A percentile compares a stretch with the other conserved stretches of the same genome.
phyloP scores from a whole-genome alignment of 2,888 invertebrate species.

The Habroteleia sp. region DNA sequence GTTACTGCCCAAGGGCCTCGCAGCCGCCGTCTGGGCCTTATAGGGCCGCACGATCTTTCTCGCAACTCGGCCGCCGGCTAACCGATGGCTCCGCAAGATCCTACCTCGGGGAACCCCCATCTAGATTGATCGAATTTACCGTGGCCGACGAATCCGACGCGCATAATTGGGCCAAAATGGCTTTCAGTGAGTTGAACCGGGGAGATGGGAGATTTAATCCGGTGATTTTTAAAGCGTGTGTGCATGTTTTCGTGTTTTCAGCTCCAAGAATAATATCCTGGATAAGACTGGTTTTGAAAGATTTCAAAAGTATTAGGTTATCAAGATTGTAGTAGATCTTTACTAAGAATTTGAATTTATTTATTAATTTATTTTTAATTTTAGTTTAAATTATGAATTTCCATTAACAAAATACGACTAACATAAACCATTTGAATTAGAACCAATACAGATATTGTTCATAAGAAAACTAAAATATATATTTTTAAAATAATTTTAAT shows the following conservation, averaged over 20 bases:
- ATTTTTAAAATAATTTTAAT: no score
- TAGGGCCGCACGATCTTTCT: conserved; percentile 71
- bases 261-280: neutral
- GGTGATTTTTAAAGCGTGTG: conserved; percentile 23
- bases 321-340: no score
- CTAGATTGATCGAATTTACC: conserved; percentile 71
- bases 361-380: no score
- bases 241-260: conserved; percentile 19
- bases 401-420: no score
- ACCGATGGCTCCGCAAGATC: conserved; percentile 55
- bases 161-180: conserved; percentile 63
- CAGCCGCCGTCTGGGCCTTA: conserved; percentile 75
- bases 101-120: conserved; percentile 65
- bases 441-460: no score
- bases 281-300: neutral
- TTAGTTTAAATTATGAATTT: no score
- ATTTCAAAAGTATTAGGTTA: no score
- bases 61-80: conserved; percentile 38
- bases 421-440: no score
- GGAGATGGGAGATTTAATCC: conserved; percentile 33
- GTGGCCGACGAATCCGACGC: conserved; percentile 55
- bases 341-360: no score
- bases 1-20: conserved; percentile 75
- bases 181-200: conserved; percentile 6
- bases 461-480: no score